Conservation (phyloP, 2,888 invertebrate species). For the Aquatica leii region DNA sequence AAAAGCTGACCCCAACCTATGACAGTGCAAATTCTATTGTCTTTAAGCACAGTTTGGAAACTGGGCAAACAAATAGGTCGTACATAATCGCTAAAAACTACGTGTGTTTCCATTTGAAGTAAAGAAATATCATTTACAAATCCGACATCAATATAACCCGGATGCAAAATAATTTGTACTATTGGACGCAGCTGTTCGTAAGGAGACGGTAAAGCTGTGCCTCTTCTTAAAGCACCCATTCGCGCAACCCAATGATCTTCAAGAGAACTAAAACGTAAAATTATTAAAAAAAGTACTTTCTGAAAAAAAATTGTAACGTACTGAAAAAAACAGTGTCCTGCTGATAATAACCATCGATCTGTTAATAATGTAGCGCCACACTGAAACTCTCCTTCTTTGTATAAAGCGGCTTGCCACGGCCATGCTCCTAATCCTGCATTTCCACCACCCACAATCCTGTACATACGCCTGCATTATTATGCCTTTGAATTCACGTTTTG, state of each 20-base stretch:
- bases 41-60: constrained; percentile 65
- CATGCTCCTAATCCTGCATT: constrained; percentile 80
- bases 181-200: constrained; percentile 76
- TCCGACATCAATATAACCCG: constrained; percentile 76
- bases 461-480: constrained; percentile 54
- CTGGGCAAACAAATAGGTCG: constrained; percentile 73
- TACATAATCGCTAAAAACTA: constrained; percentile 69
- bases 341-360: constrained; percentile 77
- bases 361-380: constrained; percentile 80
- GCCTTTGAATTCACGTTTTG: constrained; percentile 18
- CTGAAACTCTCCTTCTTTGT: constrained; percentile 85
- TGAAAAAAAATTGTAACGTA: constrained; percentile 65
- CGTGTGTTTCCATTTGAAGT: constrained; percentile 68
- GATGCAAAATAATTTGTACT: constrained; percentile 73
- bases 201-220: constrained; percentile 76
- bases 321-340: constrained; percentile 85
- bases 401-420: constrained; percentile 89
- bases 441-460: constrained; percentile 82
- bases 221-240: constrained; percentile 77
- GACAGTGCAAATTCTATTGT: constrained; percentile 77
- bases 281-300: no score
- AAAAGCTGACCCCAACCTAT: constrained; percentile 85
- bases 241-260: constrained; percentile 83
- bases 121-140: constrained; percentile 83
- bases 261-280: constrained; percentile 69